Conservation (phyloP, 2,797 vertebrate genomes). For the Centropyge bicolor region DNA sequence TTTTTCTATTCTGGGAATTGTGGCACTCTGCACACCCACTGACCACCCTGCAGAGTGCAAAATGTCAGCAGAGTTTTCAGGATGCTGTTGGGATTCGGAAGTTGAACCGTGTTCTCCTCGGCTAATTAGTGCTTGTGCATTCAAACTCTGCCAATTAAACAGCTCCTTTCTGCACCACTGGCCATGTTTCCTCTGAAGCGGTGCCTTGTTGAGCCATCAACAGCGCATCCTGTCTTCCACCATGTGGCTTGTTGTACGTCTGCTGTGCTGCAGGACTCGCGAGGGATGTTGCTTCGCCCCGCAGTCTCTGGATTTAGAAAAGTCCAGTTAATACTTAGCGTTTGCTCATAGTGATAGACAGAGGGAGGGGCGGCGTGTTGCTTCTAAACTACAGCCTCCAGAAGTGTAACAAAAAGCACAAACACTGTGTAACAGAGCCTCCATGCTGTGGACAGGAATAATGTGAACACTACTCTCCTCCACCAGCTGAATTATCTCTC, state of each 20-base stretch:
- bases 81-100: constrained; percentile 61
- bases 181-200: constrained; percentile 67
- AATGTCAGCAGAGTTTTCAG: constrained; percentile 71
- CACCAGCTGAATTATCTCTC: constrained; percentile 16
- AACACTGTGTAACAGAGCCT: constrained; percentile 26
- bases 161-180: constrained; percentile 76
- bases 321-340: constrained; percentile 56
- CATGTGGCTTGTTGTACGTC: constrained; percentile 55
- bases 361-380: constrained; percentile 18
- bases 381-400: constrained; percentile 17
- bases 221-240: constrained; percentile 53
- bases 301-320: constrained; percentile 56
- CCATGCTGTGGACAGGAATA: constrained; percentile 26
- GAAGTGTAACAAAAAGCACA: constrained; percentile 19
- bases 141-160: constrained; percentile 79
- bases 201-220: constrained; percentile 69
- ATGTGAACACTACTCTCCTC: constrained; percentile 27
- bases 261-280: constrained; percentile 46
- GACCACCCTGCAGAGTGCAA: constrained; percentile 66
- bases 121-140: constrained; percentile 78
- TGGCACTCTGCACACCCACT: constrained; percentile 50
- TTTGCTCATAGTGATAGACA: constrained; percentile 55
- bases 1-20: constrained; percentile 56
- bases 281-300: constrained; percentile 43
- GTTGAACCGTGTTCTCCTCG: constrained; percentile 55